Conservation (phyloP, 2,888 invertebrate species). For the Drosophila dives region DNA sequence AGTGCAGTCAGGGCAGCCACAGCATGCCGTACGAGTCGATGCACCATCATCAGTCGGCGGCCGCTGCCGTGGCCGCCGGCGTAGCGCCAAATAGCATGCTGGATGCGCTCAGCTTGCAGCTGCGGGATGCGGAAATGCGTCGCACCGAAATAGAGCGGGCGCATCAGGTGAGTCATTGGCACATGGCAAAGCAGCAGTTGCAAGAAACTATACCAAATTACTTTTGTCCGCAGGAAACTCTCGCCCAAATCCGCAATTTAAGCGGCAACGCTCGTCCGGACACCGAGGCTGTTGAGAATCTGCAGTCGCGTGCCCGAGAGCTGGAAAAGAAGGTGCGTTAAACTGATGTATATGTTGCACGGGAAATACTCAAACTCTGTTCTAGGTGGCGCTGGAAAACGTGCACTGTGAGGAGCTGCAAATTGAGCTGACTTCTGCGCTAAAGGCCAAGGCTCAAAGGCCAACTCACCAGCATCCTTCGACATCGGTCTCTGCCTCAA, state of each 20-base stretch:
- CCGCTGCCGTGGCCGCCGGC: conserved; percentile 78
- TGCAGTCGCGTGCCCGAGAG: conserved; percentile 94
- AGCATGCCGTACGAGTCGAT: conserved; percentile 83
- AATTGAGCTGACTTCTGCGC: conserved; percentile 92
- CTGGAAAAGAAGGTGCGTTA: conserved; percentile 93
- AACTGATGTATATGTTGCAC: neutral
- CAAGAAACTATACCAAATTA: neutral
- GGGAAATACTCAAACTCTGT: neutral
- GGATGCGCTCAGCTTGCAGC: conserved; percentile 89
- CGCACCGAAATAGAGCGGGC: conserved; percentile 91
- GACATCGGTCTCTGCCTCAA: conserved; percentile 13
- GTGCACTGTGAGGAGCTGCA: conserved; percentile 95
- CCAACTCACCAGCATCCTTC: conserved; percentile 48
- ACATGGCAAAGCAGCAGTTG: neutral
- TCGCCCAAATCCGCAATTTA: conserved; percentile 88
- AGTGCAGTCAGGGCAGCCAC: conserved; percentile 59
- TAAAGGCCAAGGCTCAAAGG: conserved; percentile 86
- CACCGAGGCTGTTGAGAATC: conserved; percentile 89
- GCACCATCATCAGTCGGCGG: conserved; percentile 82
- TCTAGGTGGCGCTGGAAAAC: conserved; percentile 88
- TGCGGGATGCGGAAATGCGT: conserved; percentile 92
- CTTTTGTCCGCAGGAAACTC: conserved; percentile 87
- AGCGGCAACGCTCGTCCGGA: conserved; percentile 86
- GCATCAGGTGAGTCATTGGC: conserved; percentile 86
- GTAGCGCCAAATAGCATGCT: conserved; percentile 84